Evolutionary conservation across 2,888 invertebrate species (phyloP).

Genomic region (Tribolium freemani): DNA sequence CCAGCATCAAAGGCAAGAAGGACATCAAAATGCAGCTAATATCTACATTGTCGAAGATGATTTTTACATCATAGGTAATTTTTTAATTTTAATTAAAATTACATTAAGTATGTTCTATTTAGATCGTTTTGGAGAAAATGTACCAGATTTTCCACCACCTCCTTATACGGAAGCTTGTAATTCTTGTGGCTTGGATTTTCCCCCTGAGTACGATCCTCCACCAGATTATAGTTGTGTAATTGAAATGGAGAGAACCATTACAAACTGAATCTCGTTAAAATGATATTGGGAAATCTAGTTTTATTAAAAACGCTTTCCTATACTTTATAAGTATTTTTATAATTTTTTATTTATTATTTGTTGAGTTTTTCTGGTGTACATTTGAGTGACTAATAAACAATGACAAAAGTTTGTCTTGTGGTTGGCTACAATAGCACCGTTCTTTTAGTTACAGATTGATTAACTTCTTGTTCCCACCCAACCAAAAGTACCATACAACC

Average conservation of each 20-base stretch:
- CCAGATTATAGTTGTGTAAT: background rate
- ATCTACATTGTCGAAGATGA: constrained; percentile 20
- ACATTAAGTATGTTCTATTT: background rate
- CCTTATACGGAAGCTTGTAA: background rate
- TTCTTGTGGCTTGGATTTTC: background rate
- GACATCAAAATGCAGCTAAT: background rate
- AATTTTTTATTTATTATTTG: background rate
- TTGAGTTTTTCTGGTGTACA: background rate
- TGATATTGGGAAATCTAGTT: background rate
- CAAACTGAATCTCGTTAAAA: background rate
- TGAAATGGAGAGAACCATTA: background rate
- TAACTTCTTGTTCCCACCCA: background rate
- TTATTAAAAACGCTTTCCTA: background rate
- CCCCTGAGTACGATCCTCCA: constrained; percentile 23
- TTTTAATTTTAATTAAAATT: background rate
- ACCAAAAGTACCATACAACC: background rate
- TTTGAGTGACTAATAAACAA: background rate
- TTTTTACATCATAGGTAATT: constrained; percentile 6
- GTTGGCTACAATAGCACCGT: background rate
- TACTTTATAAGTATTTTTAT: background rate
- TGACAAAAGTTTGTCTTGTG: background rate
- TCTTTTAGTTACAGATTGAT: background rate
- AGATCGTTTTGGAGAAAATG: background rate
- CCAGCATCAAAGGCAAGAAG: background rate
- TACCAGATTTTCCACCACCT: background rate